Evolutionary conservation across 2,113 vertebrate species (phyloP).

Genomic region (Anarhynchus alexandrinus): DNA sequence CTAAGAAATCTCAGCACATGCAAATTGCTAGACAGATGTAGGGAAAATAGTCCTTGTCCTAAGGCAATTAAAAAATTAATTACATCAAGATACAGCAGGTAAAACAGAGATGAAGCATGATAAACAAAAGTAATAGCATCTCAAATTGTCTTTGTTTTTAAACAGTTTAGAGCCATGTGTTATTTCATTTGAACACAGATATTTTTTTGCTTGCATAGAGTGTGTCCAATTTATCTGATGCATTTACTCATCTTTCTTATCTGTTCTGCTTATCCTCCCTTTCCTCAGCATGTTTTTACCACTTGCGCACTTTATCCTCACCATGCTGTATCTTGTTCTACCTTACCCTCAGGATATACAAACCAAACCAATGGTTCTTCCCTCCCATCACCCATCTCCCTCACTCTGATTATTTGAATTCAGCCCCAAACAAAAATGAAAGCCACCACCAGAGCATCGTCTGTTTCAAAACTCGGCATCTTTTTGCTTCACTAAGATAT

Average conservation of each 20-base stretch:
- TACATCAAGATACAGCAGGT: neutral
- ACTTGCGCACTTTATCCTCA: neutral
- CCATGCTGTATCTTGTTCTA: neutral
- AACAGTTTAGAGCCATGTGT: neutral
- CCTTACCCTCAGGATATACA: neutral
- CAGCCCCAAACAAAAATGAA: neutral
- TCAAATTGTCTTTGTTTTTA: neutral
- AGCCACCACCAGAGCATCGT: neutral
- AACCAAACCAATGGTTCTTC: neutral
- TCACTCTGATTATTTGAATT: neutral
- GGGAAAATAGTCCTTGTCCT: neutral
- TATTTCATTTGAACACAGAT: neutral
- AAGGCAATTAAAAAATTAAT: neutral
- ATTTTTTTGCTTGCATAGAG: neutral
- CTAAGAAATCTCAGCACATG: neutral
- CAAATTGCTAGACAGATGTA: neutral
- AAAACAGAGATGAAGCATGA: neutral
- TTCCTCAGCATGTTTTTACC: neutral
- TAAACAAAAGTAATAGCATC: neutral
- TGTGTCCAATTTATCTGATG: neutral
- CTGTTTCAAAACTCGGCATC: neutral
- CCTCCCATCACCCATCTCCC: neutral
- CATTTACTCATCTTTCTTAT: neutral
- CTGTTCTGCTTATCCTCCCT: neutral
- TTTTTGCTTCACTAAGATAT: neutral